phyloP scores from a whole-genome alignment of 2,888 invertebrate genomes.

The Drosophila kanekoi region DNA sequence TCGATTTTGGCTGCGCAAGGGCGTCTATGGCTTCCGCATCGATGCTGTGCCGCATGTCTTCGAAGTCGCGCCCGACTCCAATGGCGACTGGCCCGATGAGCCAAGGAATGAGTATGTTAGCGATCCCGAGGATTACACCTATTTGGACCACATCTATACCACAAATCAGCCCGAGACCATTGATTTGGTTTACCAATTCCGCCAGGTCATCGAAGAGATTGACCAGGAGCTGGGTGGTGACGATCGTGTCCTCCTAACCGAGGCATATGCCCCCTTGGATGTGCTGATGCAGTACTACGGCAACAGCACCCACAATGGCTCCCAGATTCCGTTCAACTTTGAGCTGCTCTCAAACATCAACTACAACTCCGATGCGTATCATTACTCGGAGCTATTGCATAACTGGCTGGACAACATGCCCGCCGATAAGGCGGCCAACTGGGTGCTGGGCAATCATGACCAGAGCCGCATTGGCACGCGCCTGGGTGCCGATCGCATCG shows the following conservation, averaged over 20 bases:
- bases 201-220: constrained; percentile 86
- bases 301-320: constrained; percentile 84
- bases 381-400: constrained; percentile 86
- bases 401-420: constrained; percentile 88
- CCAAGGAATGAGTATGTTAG: constrained; percentile 85
- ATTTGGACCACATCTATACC: constrained; percentile 87
- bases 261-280: constrained; percentile 87
- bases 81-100: constrained; percentile 86
- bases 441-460: constrained; percentile 93
- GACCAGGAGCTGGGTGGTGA: constrained; percentile 79
- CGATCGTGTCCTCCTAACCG: constrained; percentile 87
- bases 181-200: constrained; percentile 87
- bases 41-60: constrained; percentile 87
- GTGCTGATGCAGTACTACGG: constrained; percentile 88
- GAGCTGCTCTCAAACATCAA: constrained; percentile 87
- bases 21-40: constrained; percentile 92
- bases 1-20: constrained; percentile 91
- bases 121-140: constrained; percentile 86
- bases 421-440: constrained; percentile 87
- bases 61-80: constrained; percentile 71
- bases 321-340: constrained; percentile 89
- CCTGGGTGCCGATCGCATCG: constrained; percentile 89
- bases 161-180: constrained; percentile 87
- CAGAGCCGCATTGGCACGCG: constrained; percentile 89
- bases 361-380: constrained; percentile 86